Conservation (phyloP, 2,888 invertebrate genomes). For the Hyposoter dolosus region DNA sequence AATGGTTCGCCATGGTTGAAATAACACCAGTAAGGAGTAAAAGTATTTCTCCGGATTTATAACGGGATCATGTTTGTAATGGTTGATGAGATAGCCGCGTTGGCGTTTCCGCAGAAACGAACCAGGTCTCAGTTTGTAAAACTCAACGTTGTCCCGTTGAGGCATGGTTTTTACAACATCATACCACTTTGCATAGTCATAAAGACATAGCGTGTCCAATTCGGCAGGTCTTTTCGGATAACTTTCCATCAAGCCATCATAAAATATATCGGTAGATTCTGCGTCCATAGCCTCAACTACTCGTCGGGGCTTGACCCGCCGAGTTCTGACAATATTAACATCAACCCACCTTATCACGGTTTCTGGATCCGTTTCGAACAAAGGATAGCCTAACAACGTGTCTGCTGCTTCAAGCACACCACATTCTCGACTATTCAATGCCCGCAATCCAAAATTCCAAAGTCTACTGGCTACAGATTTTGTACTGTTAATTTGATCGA, state of each 20-base stretch:
- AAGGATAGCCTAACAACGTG: too few species aligned
- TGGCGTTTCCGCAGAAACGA: background rate
- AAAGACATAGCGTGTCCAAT: background rate
- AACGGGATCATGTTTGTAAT: background rate
- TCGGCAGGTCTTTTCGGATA: conserved; percentile 51
- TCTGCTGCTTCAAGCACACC: too few species aligned
- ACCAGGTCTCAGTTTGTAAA: background rate
- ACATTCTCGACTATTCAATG: too few species aligned
- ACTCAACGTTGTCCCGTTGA: background rate
- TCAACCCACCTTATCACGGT: conserved; percentile 79
- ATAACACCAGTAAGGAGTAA: background rate
- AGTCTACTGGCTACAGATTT: conserved; percentile 73
- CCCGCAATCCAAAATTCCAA: conserved; percentile 65
- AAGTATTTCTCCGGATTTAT: background rate
- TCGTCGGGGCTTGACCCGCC: background rate
- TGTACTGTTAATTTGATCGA: conserved; percentile 71
- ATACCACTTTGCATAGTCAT: conserved; percentile 71
- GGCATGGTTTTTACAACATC: conserved; percentile 57
- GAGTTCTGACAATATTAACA: conserved; percentile 65
- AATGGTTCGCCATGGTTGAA: background rate
- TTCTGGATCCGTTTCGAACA: too few species aligned
- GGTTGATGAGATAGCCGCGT: background rate
- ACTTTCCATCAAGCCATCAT: too few species aligned
- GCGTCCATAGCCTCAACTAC: too few species aligned
- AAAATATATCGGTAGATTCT: too few species aligned